Base-by-base conservation (phyloP, 2,113 vertebrate genomes). In the Dipodomys ordii region DNA sequence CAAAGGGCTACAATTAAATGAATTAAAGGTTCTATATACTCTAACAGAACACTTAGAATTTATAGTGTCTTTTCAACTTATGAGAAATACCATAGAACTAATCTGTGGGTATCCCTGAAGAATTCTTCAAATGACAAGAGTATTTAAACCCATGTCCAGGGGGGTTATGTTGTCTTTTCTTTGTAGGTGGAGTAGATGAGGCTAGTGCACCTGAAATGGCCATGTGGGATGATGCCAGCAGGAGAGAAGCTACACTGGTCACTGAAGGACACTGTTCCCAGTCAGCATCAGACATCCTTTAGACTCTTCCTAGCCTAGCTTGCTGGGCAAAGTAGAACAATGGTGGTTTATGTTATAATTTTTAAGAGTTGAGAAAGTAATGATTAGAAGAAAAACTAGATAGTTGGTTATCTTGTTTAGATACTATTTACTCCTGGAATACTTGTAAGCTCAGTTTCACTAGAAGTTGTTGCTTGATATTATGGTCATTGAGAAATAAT, bases 351-450 rank as follows among this genome's bases (percentile, higher is more conserved):
- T 93, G 69, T 77, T 89, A 39, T 80, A 53, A 30, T 94, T 78
- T 60, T 76, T 95, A 92, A 60, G 57, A 62, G 72, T 60, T 95
- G 83, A 87, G 85, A 97, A 94, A 94, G 65, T 53, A 87, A 91
- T 77, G 96, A 92, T 87, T 92, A 57, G 82, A 93, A 93, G 57
- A 35, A 84, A 92, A 94, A 89, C 30, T 84, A 68, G 5, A 32
- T 49, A 92, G 80, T 9, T 81, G 81, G 85, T 39, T 78, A 93
- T 68, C 67, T 96, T 93, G 32, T 89, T 69, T 86, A 32, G 44
- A 92, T 82, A 89, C 23, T 46, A 46, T 30, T 71, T 88, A 30
- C 76, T 74, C 91, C 80, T 46, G 79, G 87, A 62, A 76, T 85
- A 71, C 39, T 19, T 79, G 71, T 85, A 95, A 90, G 20, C 79